A percentile compares a stretch with the other conserved stretches of the same genome.
phyloP scores from a whole-genome alignment of 2,888 invertebrate species.

The Epinotia brunnichana region DNA sequence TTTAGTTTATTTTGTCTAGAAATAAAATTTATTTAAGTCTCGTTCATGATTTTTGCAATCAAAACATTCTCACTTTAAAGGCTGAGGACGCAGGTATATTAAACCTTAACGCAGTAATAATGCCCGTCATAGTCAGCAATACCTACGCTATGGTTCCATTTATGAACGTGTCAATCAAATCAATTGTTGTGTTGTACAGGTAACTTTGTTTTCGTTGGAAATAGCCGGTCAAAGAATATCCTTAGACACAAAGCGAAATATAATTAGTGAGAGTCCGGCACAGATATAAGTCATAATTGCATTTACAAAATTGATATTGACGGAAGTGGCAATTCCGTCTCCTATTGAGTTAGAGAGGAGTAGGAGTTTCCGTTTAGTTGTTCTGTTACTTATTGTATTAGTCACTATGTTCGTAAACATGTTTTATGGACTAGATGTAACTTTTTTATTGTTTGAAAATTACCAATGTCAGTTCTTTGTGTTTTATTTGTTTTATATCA shows the following conservation, averaged over 20 bases:
- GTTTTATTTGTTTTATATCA: too few relatives aligned
- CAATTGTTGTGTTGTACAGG: neutral
- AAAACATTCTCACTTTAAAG: too few relatives aligned
- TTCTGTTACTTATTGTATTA: slow-evolving; percentile 56
- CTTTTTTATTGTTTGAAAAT: neutral
- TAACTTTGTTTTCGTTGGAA: neutral
- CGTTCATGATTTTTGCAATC: too few relatives aligned
- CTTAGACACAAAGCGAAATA: slow-evolving; percentile 33
- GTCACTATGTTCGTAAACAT: slow-evolving; percentile 61
- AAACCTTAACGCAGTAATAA: too few relatives aligned
- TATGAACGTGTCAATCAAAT: neutral
- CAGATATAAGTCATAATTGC: slow-evolving; percentile 44
- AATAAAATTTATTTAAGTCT: too few relatives aligned
- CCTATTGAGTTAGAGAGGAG: slow-evolving; percentile 62
- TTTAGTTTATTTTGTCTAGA: too few relatives aligned
- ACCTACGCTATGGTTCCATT: neutral
- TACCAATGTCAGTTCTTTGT: too few relatives aligned
- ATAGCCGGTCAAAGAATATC: slow-evolving; percentile 7
- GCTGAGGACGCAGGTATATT: too few relatives aligned
- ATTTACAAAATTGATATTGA: slow-evolving; percentile 52
- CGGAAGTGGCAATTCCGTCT: slow-evolving; percentile 58
- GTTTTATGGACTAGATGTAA: slow-evolving; percentile 40
- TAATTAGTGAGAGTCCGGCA: slow-evolving; percentile 39
- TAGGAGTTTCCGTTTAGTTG: slow-evolving; percentile 58
- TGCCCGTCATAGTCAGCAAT: too few relatives aligned